Base-by-base conservation (phyloP, 2,113 vertebrate genomes). In the Panthera uncia region DNA sequence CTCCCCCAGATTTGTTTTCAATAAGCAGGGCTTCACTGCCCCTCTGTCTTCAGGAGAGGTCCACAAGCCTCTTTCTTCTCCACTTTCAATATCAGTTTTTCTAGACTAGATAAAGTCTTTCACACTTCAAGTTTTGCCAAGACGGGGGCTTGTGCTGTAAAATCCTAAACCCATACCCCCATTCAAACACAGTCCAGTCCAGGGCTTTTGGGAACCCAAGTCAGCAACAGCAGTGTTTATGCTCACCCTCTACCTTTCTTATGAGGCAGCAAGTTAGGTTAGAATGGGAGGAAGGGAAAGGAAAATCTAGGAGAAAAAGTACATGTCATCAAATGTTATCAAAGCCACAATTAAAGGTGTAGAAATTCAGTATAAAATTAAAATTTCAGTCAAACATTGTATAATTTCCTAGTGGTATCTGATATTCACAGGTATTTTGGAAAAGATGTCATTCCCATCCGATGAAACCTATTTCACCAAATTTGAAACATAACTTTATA, bases 351-450 rank as follows among this genome's bases (percentile, higher is more conserved):
- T 83, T 61, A 81, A 82, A 68, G 12, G 69, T 68, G 29, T 93
- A 52, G n/a, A 95, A 68, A 95, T 93, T 91, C 3, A 29, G 23
- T 87, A 33, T 66, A 84, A 79, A 91, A 71, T 78, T 91, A 93
- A 87, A 96, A 88, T 83, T 93, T 94, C 36, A 88, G 27, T n/a
- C 11, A 92, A 41, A 57, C 65, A 73, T 55, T 86, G 19, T 79
- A 16, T 83, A 63, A 78, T 91, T 52, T 93, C 73, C 80, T 81
- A 4, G 10, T 52, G 61, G 33, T 25, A 93, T 31, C 31, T 18
- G 3, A 55, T 73, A 55, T 45, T 82, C 27, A 74, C 65, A 81
- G 36, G 45, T 27, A 41, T 68, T 90, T 90, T 61, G 2, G 27
- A 33, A 91, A 93, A 76, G 36, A 33, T 21, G 45, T 80, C 5